Evolutionary conservation across 2,113 vertebrate species (phyloP), one percentile per base, ranked within the genome.

Genomic region (Bolborhynchus lineola): DNA sequence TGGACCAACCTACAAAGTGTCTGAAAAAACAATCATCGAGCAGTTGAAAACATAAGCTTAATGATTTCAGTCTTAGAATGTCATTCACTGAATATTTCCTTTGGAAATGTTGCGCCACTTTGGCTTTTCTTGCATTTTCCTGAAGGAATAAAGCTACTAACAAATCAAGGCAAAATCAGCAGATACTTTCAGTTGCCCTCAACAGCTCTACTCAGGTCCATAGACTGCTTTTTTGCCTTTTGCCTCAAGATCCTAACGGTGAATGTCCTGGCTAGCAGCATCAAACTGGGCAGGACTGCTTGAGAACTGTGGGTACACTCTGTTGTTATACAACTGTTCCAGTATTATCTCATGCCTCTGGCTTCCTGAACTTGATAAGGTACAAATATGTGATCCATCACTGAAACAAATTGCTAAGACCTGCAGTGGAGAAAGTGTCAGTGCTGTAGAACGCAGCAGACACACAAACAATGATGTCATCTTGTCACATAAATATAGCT

Each of bases 251-350:
- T 71, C 4, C 33, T 57, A 60, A 21, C 3, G 12, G n/a, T 42
- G 31, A 75, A 44, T 9, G 57, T 41, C 11, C 33, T 52, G 29
- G 25, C 59, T 18, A 37, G 50, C 35, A 72, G 63, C 25, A 65
- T 19, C 13, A 33, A 70, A 37, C 13, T 6, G 31, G 64, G 68
- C 86, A 77, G 35, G 41, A 49, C 9, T 28, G 16, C 52, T 83
- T 33, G 31, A 81, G 23, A 83, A 82, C 39, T 2, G 8, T 0
- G 2, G 20, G 24, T 3, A 86, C 21, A 77, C 2, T 4, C 39
- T 53, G 21, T 41, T 28, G 18, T 31, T 50, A 17, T 1, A 26
- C 3, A 12, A 3, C 0, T 0, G 14, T 50, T 69, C 39, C 47
- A 60, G 71, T 2, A 15, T 44, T 63, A 46, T 6, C 49, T 62